Percentiles rank a stretch among this genome's conserved stretches.
Evolutionary conservation across 1,140 invertebrate genomes (phyloP).

Genomic region (Eulimnadia texana): DNA sequence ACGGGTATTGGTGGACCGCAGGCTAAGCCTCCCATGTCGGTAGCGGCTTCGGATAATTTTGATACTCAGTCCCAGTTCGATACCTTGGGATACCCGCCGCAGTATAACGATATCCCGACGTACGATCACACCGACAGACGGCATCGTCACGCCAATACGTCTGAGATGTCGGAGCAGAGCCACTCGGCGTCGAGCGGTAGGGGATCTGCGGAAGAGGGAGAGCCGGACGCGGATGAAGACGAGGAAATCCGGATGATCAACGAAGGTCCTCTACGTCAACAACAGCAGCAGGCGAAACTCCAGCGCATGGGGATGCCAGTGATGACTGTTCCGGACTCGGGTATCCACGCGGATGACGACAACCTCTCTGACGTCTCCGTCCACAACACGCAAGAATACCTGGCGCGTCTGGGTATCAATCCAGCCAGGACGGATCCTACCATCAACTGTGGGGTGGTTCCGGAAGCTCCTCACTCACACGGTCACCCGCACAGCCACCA

Average conservation of each 20-base stretch:
- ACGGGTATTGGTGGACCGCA: constrained; percentile 1
- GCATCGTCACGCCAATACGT: constrained; percentile 46
- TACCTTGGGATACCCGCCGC: constrained; percentile 65
- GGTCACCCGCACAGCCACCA: constrained; percentile 11
- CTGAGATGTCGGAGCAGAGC: constrained; percentile 69
- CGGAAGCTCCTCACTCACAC: not conserved
- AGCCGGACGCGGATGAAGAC: constrained; percentile 67
- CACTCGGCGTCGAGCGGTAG: constrained; percentile 87
- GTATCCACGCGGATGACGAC: constrained; percentile 56
- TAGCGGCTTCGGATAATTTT: constrained; percentile 7
- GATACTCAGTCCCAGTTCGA: constrained; percentile 11
- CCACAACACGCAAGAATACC: constrained; percentile 90
- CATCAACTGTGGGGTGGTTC: not conserved
- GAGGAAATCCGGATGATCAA: constrained; percentile 97
- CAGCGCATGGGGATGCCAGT: constrained; percentile 33
- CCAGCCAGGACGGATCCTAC: constrained; percentile 22
- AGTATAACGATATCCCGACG: constrained; percentile 80
- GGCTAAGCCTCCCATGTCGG: constrained; percentile 16
- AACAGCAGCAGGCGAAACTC: constrained; percentile 27
- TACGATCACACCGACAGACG: constrained; percentile 52
- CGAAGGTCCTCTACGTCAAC: constrained; percentile 48
- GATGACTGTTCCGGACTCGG: constrained; percentile 41
- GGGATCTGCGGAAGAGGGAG: constrained; percentile 83
- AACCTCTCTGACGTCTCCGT: constrained; percentile 78
- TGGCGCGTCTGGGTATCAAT: constrained; percentile 79